Conservation (phyloP, 2,797 vertebrate species). For the Clarias laeviceps region DNA sequence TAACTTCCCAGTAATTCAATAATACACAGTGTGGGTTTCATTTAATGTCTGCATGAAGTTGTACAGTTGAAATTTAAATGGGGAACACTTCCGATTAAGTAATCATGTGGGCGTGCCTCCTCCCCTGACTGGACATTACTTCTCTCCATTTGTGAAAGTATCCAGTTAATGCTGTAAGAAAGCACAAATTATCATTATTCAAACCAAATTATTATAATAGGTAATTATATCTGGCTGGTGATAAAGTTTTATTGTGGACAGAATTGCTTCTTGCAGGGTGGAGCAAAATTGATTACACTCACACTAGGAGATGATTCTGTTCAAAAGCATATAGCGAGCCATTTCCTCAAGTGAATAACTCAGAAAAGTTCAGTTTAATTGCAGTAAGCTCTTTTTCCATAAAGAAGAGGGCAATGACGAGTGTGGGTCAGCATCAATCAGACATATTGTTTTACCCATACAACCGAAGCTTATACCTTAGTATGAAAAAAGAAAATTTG, state of each 20-base stretch:
- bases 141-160: not conserved
- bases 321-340: not conserved
- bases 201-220: not conserved
- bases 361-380: not conserved
- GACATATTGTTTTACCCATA: not conserved
- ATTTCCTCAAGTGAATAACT: not conserved
- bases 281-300: not conserved
- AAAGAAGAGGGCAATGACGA: not conserved
- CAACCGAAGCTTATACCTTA: not conserved
- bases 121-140: not conserved
- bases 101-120: not conserved
- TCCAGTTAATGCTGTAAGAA: not conserved
- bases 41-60: not conserved
- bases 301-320: not conserved
- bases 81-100: not conserved
- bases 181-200: not conserved
- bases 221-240: not conserved
- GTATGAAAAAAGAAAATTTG: no score
- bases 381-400: not conserved
- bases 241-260: not conserved
- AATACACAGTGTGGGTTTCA: not conserved
- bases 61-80: not conserved
- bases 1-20: not conserved
- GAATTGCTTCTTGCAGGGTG: not conserved
- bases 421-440: not conserved